Base-by-base conservation (phyloP, 1,140 invertebrate species). In the Drosophila bipectinata region DNA sequence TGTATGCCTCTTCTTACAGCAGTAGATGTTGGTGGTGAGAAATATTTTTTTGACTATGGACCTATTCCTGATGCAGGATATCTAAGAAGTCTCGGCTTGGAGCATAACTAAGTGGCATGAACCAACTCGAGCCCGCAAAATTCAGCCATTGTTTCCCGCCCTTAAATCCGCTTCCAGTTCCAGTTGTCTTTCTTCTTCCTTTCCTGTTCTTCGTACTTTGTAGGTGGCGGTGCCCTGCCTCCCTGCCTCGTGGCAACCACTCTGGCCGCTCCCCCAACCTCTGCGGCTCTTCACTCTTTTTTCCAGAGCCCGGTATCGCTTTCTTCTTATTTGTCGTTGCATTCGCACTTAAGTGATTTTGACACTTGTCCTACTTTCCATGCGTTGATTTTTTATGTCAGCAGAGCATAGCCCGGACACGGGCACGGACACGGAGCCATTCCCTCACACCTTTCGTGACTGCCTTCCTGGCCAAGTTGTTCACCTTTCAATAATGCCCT, bases 281-380 rank as follows among this genome's bases (percentile, higher is more conserved):
- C 55, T 56, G 41, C 26, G 32, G 34, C 52, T 61, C 55, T 57
- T 52, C 52, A 32, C 52, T 24, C 47, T 28, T 21, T 63, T 47
- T 7, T 41, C 39, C 49, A n/a, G 8, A 34, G 54, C 58, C 72
- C 71, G 72, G 72, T 58, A 63, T 80, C 67, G 77, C 73, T 84
- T 84, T 81, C 81, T 87, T 85, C 81, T 75, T 87, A 87, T 84
- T 84, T 84, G 77, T 78, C 78, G 62, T 82, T 73, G 79, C 77
- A 84, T 85, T 85, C 82, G 82, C 82, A 82, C 82, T 85, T 85
- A 85, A 85, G 82, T 85, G 82, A 85, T 85, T 85, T 85, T 85
- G 82, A 85, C 82, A 85, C 82, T 85, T 85, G 82, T 85, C 82
- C 82, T 66, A 85, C 82, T 85, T 85, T 85, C 78, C 82, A 85